Conservation (phyloP, 2,797 vertebrate species). For the Urophycis tenuis region DNA sequence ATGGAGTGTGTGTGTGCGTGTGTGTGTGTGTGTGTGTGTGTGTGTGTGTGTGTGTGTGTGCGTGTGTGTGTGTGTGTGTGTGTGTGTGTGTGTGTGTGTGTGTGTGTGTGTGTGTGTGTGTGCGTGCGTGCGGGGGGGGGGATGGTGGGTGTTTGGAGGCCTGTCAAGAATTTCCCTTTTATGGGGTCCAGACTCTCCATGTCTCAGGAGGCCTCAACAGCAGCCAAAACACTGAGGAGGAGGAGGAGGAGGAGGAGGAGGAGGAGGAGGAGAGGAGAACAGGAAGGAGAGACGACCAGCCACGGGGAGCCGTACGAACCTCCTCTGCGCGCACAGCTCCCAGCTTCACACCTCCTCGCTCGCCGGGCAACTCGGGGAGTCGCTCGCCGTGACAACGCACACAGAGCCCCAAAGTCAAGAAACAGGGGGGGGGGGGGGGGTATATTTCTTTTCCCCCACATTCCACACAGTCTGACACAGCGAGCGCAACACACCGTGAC, state of each 20-base stretch:
- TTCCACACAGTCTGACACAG: neutral
- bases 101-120: neutral
- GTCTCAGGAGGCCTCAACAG: slow-evolving; percentile 35
- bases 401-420: neutral
- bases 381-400: neutral
- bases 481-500: neutral
- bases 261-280: slow-evolving; percentile 7
- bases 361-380: neutral
- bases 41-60: neutral
- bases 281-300: neutral
- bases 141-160: slow-evolving; percentile 47
- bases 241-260: neutral
- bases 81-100: neutral
- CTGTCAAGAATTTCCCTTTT: slow-evolving; percentile 68
- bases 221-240: slow-evolving; percentile 43
- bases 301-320: neutral
- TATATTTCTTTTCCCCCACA: neutral
- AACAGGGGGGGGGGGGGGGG: too few species aligned
- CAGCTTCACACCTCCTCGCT: slow-evolving; percentile 1
- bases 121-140: neutral
- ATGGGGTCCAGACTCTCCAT: slow-evolving; percentile 59
- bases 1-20: too few species aligned
- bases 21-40: too few species aligned
- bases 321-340: neutral
- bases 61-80: neutral